Conservation (phyloP, 2,113 vertebrate species). For the Phyllopteryx taeniolatus region DNA sequence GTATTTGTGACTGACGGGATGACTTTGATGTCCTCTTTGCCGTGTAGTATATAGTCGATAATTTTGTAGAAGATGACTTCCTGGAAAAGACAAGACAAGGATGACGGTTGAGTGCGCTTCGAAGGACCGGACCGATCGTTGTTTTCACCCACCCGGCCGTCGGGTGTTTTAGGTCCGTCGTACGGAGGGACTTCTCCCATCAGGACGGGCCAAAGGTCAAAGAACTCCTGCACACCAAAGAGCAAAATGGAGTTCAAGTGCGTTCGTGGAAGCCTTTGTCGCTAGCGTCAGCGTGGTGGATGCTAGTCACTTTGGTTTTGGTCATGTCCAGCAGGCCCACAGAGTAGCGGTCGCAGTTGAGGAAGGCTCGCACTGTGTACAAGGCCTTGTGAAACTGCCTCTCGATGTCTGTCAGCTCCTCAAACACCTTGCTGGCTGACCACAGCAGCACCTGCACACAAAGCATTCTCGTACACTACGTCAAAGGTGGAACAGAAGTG, state of each 20-base stretch:
- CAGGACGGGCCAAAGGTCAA: conserved; percentile 77
- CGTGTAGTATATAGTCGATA: conserved; percentile 80
- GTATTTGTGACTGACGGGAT: conserved; percentile 70
- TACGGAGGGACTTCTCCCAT: conserved; percentile 80
- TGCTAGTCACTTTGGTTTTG: conserved; percentile 73
- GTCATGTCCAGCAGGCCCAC: conserved; percentile 82
- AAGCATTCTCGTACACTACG: background rate
- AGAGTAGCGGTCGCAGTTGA: conserved; percentile 82
- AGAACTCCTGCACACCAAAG: conserved; percentile 71
- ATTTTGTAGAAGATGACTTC: conserved; percentile 79
- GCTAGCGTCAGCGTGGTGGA: background rate
- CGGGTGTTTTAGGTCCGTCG: conserved; percentile 77
- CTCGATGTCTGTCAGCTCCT: conserved; percentile 81
- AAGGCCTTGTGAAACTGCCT: conserved; percentile 82
- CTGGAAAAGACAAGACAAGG: conserved; percentile 37
- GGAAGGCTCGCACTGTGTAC: conserved; percentile 78
- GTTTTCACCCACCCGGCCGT: conserved; percentile 73
- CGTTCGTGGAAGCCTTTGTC: background rate
- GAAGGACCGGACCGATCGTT: background rate
- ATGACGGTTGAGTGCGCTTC: background rate
- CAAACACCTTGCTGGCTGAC: conserved; percentile 83
- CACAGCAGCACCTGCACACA: conserved; percentile 75
- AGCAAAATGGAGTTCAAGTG: background rate
- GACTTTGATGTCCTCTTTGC: conserved; percentile 82
- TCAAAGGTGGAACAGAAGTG: background rate